phyloP scores from a whole-genome alignment of 2,113 vertebrate genomes.

The Lucifuga dentata region DNA sequence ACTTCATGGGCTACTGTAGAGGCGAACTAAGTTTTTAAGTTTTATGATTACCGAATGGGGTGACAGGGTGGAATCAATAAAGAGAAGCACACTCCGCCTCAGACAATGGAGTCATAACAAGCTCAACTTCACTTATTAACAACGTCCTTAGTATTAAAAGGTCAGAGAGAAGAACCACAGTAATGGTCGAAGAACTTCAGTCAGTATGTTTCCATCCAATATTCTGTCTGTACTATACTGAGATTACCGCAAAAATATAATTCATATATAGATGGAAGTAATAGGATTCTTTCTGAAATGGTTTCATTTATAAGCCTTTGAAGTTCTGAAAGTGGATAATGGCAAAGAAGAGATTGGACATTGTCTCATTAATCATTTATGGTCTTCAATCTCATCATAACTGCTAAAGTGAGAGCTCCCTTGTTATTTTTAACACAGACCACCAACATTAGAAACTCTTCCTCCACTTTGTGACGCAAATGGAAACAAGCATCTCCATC shows the following conservation, averaged over 20 bases:
- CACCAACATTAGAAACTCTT: slow-evolving; percentile 1
- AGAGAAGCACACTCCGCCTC: slow-evolving; percentile 1
- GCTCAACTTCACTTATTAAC: slow-evolving; percentile 9
- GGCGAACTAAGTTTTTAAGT: slow-evolving; percentile 46
- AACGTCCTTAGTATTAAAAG: slow-evolving; percentile 5
- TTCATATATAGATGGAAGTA: too few species aligned
- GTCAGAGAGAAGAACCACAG: too few species aligned
- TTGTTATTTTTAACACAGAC: slow-evolving; percentile 7
- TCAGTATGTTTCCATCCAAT: too few species aligned
- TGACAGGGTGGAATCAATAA: slow-evolving; percentile 6
- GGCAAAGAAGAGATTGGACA: too few species aligned
- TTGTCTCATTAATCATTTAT: too few species aligned
- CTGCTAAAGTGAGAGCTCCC: too few species aligned
- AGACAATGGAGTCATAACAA: neutral
- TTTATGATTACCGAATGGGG: slow-evolving; percentile 21
- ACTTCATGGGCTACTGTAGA: slow-evolving; percentile 5
- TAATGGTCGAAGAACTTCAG: too few species aligned
- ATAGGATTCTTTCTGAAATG: slow-evolving; percentile 4
- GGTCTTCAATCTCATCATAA: too few species aligned
- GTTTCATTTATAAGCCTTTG: slow-evolving; percentile 31
- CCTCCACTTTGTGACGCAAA: neutral
- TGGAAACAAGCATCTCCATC: slow-evolving; percentile 12
- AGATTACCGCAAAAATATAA: too few species aligned
- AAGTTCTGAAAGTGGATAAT: slow-evolving; percentile 12
- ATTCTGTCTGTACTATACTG: too few species aligned